Base-by-base conservation (phyloP, 2,113 vertebrate genomes). In the Galeopterus variegatus region DNA sequence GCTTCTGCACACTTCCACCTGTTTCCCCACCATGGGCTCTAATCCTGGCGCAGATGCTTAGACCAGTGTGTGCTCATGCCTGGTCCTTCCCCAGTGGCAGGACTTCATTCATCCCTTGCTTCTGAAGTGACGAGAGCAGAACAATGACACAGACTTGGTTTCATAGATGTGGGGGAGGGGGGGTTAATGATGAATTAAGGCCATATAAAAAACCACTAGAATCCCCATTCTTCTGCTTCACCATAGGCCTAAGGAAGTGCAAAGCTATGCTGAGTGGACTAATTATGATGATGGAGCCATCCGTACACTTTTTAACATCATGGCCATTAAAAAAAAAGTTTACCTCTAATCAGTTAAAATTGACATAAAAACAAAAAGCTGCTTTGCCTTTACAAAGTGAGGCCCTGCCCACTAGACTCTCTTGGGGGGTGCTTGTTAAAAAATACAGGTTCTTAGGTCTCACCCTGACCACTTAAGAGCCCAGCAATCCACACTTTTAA, bases 171-270 rank as follows among this genome's bases (percentile, higher is more conserved):
- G 0, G 3, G 54, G 45, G 13, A 48, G 33, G 1, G 12, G 28
- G 0, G 21, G 15, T 3, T 13, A 18, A 14, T 31, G 79, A 73
- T 64, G 52, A 94, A 73, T 81, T 13, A 92, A 91, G 65, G 73
- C n/a, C 75, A 72, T 7, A 2, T 15, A 88, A 85, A 75, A 45
- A 85, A 36, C 24, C 24, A 24, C 9, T 6, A 60, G 69, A 67
- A 48, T 67, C 4, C 54, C 81, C 4, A 14, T 70, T 87, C 67
- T 95, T 81, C 89, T 95, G 56, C 54, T 60, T 58, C 62, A 81
- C 26, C 3, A 5, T 45, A 36, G 56, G 24, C 48, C 76, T 24
- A 10, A 67, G 45, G 31, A 84, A 54, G 21, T 41, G 3, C n/a
- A 58, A 82, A 69, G 3, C 28, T 60, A 50, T 5, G 21, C 33